These are phyloP conservation scores for Drosophila azteca DNA, from an alignment of 1,140 invertebrate species.

Conservation along the genomic window DNA sequence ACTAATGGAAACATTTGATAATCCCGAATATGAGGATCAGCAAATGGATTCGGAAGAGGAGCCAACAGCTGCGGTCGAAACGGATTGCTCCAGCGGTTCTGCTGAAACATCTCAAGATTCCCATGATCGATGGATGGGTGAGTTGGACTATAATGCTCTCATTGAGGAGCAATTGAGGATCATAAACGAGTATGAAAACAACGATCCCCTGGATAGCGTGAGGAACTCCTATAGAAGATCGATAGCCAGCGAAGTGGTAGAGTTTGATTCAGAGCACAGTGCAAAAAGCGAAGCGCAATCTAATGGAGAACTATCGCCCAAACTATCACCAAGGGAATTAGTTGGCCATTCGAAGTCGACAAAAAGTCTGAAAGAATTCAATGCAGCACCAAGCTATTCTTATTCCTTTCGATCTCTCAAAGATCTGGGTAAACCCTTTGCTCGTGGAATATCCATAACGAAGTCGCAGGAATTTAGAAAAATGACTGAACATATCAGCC, in stretches of 20 bases:
- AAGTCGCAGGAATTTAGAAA: too few relatives aligned
- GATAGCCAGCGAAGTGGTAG: constrained; percentile 1
- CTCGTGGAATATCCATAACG: too few relatives aligned
- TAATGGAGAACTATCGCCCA: too few relatives aligned
- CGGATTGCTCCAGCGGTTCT: constrained; percentile 5
- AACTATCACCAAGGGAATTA: too few relatives aligned
- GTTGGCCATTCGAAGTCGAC: too few relatives aligned
- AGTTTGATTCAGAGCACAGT: neutral
- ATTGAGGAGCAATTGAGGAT: neutral
- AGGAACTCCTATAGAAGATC: constrained; percentile 16
- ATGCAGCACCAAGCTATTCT: too few relatives aligned
- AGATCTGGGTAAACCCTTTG: too few relatives aligned
- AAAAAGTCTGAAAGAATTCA: too few relatives aligned
- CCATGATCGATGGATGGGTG: neutral
- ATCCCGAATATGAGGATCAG: too few relatives aligned
- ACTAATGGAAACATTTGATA: too few relatives aligned
- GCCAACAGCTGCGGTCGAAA: neutral
- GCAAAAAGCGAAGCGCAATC: neutral
- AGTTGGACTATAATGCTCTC: neutral
- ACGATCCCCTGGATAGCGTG: neutral
- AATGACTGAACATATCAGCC: too few relatives aligned
- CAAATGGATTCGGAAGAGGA: neutral
- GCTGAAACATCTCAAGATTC: neutral
- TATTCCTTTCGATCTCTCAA: too few relatives aligned
- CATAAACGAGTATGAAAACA: constrained; percentile 5